Percentiles rank a stretch among this genome's conserved stretches.
phyloP scores from a whole-genome alignment of 2,888 invertebrate genomes.

The Ormyrus rosae region DNA sequence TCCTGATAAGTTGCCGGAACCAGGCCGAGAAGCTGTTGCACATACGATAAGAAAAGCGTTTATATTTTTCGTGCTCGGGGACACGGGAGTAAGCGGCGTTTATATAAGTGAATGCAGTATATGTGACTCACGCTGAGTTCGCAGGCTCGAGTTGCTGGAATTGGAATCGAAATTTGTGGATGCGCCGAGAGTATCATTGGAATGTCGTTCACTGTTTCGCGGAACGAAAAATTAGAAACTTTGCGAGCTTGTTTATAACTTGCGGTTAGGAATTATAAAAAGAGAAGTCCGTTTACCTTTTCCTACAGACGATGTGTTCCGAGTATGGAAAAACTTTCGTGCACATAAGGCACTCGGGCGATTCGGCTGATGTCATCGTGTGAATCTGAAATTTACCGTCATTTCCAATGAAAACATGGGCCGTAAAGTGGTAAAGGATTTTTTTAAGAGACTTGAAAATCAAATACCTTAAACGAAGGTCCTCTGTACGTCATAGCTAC shows the following conservation, averaged over 20 bases:
- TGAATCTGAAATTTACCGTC: slow-evolving; percentile 71
- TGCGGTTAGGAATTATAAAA: too few relatives aligned
- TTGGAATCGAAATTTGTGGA: slow-evolving; percentile 65
- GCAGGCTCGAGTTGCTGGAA: slow-evolving; percentile 64
- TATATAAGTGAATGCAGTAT: neutral
- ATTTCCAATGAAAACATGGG: neutral
- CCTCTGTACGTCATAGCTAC: slow-evolving; percentile 93
- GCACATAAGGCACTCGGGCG: slow-evolving; percentile 76
- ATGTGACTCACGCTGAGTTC: slow-evolving; percentile 37
- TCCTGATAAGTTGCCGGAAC: slow-evolving; percentile 70
- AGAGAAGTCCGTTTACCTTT: slow-evolving; percentile 60
- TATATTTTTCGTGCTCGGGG: neutral
- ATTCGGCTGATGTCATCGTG: slow-evolving; percentile 70
- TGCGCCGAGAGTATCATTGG: slow-evolving; percentile 67
- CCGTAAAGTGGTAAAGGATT: neutral
- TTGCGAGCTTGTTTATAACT: too few relatives aligned
- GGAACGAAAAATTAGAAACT: slow-evolving; percentile 27
- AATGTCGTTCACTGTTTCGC: slow-evolving; percentile 56
- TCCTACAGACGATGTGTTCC: slow-evolving; percentile 66
- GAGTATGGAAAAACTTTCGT: slow-evolving; percentile 73
- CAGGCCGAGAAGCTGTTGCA: slow-evolving; percentile 62
- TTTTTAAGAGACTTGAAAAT: slow-evolving; percentile 14
- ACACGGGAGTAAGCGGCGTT: too few relatives aligned
- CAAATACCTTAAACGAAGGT: slow-evolving; percentile 87
- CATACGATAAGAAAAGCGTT: neutral